Conservation (phyloP, 2,888 invertebrate genomes). For the Eumerus sabulonum region DNA sequence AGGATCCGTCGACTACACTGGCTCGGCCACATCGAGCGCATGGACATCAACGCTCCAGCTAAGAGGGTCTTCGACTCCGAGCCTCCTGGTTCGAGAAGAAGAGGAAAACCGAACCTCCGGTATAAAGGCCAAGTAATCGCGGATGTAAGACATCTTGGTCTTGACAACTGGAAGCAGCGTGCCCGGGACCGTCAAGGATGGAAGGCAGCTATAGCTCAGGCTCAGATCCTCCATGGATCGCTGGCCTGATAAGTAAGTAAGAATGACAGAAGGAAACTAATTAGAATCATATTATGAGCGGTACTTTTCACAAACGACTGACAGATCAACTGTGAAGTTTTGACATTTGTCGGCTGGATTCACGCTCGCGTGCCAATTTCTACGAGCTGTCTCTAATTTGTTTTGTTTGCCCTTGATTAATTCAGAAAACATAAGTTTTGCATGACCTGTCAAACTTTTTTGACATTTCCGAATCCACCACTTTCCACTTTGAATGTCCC, state of each 20-base stretch:
- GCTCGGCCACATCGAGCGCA: too few species aligned
- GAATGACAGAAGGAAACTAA: slow-evolving; percentile 31
- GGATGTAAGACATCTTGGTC: too few species aligned
- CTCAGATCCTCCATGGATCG: slow-evolving; percentile 38
- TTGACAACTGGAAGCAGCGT: too few species aligned
- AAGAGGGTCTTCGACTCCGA: too few species aligned
- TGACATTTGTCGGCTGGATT: slow-evolving; percentile 30
- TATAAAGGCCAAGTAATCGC: too few species aligned
- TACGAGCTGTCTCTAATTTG: slow-evolving; percentile 34
- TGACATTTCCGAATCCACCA: slow-evolving; percentile 24
- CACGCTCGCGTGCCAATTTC: slow-evolving; percentile 6
- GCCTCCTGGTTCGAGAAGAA: too few species aligned
- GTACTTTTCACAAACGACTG: slow-evolving; percentile 21
- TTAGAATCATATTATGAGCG: slow-evolving; percentile 38
- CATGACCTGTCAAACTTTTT: slow-evolving; percentile 50
- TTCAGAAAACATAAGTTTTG: slow-evolving; percentile 53
- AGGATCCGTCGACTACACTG: too few species aligned
- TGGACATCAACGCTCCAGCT: too few species aligned
- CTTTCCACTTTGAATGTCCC: slow-evolving; percentile 8
- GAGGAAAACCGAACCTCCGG: too few species aligned
- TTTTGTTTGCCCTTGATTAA: slow-evolving; percentile 55
- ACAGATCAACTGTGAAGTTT: slow-evolving; percentile 43
- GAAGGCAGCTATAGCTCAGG: too few species aligned
- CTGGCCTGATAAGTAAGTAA: too few species aligned
- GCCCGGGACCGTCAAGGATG: too few species aligned